Evolutionary conservation across 2,113 vertebrate species (phyloP), one percentile per base, ranked within the genome.

Genomic region (Cololabis saira): DNA sequence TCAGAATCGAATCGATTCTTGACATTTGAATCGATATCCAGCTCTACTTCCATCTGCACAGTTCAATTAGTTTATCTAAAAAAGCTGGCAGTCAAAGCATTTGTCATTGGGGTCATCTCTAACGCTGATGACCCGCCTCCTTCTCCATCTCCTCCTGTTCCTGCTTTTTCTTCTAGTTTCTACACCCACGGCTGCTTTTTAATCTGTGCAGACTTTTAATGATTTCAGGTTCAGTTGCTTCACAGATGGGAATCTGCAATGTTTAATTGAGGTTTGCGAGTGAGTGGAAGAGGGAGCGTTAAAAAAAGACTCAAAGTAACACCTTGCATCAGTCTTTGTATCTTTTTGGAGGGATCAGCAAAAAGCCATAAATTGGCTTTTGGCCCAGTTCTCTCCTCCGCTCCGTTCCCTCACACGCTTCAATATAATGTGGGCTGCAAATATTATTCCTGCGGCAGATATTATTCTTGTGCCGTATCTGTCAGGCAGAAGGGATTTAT

Each of bases 391-490:
- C 61, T 67, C 67, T 73, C 58, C 77, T 57, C 45, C 18, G 12
- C 65, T 72, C 22, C 47, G 16, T 50, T 76, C 71, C 64, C 62
- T 65, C 33, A 15, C 63, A 68, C 55, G 61, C 64, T 57, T 56
- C 66, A 64, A 50, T 70, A 11, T 37, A 76, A 81, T 73, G 59
- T 67, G 67, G 70, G 62, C 78, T 52, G 67, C 79, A 86, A 84
- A 76, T 84, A 69, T 75, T 76, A 80, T 61, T 86, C 81, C 65
- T 71, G 65, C 67, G 60, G 68, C 57, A 71, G 66, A 86, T 84
- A 81, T 87, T 77, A 79, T 70, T 81, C 84, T 81, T 86, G 71
- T 69, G 76, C 80, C 13, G 67, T 79, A 82, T 81, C 69, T 80
- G 72, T 80, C 63, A 63, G 67, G 72, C 81, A 70, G 73, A 74